Base-by-base conservation (phyloP, 2,888 invertebrate genomes). In the Limnephilus lunatus region DNA sequence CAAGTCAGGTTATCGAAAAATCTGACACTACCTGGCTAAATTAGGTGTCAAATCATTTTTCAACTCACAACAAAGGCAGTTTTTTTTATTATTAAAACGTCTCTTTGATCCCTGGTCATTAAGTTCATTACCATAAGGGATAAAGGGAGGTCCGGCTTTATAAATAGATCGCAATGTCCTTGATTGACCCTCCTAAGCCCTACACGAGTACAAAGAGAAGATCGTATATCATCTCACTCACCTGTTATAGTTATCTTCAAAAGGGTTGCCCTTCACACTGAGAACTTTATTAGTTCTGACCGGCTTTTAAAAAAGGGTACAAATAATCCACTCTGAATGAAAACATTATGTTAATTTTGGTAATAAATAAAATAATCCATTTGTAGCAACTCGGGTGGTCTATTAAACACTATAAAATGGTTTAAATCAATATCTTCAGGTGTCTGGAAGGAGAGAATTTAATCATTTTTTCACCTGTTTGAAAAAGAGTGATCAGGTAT, bases 181-280 rank as follows among this genome's bases (percentile, higher is more conserved):
- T 88, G 88, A 39, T 68, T 35, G 32, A 32, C 88, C 88, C 35
- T 68, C n/a, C 7, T 35, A 86, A 44, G 30, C 85, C 85, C 53
- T 25, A 88, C 88, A 25, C 11, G 88, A 35, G 35, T 30, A 88
- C 68, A 88, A 88, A 88, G 80, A 80, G 80, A 30, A 80, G 68
- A 80, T 87, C 48, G 15, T 87, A 88, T 88, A 88, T 88, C 88
- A 88, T 88, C 53, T 68, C 68, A 30, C 88, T 88, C 88, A 88
- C 88, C 88, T 88, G 68, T 32, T 87, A 31, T 39, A 39, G 44
- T 39, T 85, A 85, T 68, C 53, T 15, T 48, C 14, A 1, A 53
- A 53, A 32, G 68, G 88, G 88, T 53, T 80, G 88, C 88, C 68
- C 88, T 88, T 88, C 31, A 53, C 31, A 80, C 88, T 32, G 68